Evolutionary conservation across 2,888 invertebrate genomes (phyloP), one percentile per base, ranked within the genome.

Genomic region (Watsonalla cultraria): DNA sequence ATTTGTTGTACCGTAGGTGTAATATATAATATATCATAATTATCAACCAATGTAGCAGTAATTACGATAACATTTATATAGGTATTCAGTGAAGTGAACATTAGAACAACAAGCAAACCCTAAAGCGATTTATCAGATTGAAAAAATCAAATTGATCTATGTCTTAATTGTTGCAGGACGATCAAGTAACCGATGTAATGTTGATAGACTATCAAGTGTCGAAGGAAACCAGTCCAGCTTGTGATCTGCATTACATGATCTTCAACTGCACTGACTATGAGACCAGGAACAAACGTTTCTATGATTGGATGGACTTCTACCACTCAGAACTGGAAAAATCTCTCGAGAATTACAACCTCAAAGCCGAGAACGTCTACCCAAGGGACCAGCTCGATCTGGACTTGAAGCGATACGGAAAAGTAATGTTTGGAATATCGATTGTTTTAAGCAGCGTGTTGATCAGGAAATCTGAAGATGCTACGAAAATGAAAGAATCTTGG

Each of bases 131-230:
- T 4, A 24, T 24, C 24, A 1, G 24, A 24, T 24, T 24, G 4
- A 24, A 1, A 24, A 24, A 24, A 24, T 24, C 24, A 2, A 24
- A 37, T 37, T 45, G 11, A 47, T 13, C 46, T 13, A 39, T n/a
- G n/a, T 49, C 11, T 7, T 51, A 50, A 14, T 11, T 2, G 53
- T 76, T 76, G 33, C 72, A 81, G 80, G 66, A 65, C 5, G 66
- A 63, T 0, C 51, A 51, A 5, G 50, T 67, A 0, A 56, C 61
- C 5, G 61, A 74, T 6, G 70, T 68, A 11, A 59, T 79, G 0
- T 61, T 80, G 58, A 70, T 81, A 5, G 81, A 81, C 60, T 81
- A 78, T 54, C 81, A 82, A 56, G 4, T 70, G 11, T 62, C 71
- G 0, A 72, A 53, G 48, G 68, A 66, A 53, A 60, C 59, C 5